These are phyloP conservation scores for Sesia bembeciformis DNA, from an alignment of 2,888 invertebrate genomes.

Conservation along the genomic window DNA sequence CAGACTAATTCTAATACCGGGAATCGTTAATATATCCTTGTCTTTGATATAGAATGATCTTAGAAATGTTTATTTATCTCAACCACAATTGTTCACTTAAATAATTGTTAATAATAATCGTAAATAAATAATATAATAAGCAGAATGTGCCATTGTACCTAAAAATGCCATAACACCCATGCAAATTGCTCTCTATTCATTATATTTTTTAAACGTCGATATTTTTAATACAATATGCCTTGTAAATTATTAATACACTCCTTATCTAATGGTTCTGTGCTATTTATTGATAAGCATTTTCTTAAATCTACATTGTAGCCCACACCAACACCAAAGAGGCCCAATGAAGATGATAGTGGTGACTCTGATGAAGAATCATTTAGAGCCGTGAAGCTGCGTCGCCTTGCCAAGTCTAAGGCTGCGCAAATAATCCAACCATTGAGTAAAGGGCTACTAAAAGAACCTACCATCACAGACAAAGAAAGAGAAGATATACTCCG, in stretches of 20 bases:
- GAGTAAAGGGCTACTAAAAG: constrained; percentile 71
- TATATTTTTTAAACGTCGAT: not conserved
- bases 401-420: constrained; percentile 69
- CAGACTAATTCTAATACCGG: not conserved
- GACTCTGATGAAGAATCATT: constrained; percentile 78
- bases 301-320: constrained; percentile 70
- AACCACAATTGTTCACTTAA: too few species aligned
- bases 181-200: not conserved
- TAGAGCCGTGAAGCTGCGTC: constrained; percentile 76
- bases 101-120: too few species aligned
- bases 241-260: not conserved
- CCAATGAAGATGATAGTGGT: constrained; percentile 78
- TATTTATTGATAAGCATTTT: not conserved
- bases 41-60: too few species aligned
- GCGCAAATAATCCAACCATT: constrained; percentile 40
- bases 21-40: too few species aligned
- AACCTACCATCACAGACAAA: constrained; percentile 79
- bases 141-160: too few species aligned
- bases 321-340: constrained; percentile 86
- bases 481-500: constrained; percentile 86
- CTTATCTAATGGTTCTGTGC: not conserved
- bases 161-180: not conserved
- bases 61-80: too few species aligned
- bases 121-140: too few species aligned
- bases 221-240: not conserved